Base-by-base conservation (phyloP, 1,140 invertebrate genomes). In the Linepithema humile region DNA sequence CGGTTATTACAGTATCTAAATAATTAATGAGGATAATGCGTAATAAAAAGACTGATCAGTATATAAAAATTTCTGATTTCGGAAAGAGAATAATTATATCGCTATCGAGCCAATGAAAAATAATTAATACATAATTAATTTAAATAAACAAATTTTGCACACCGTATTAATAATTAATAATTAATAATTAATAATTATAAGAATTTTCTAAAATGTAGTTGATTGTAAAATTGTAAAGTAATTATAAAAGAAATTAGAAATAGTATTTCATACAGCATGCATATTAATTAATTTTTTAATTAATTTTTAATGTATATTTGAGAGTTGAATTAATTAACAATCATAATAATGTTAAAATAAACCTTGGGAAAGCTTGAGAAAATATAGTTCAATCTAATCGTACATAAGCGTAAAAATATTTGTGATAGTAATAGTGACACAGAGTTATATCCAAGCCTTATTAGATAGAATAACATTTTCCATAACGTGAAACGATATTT, bases 1-100 rank as follows among this genome's bases (percentile, higher is more conserved):
- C 26, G 75, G 62, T 70, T 70, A 80, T 80, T 80, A 70, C 64
- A 69, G 64, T 57, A 80, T 48, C 64, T 40, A 78, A 67, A 35
- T 78, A 80, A 80, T 55, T 80, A 80, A 78, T 78, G 35, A 69
- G 35, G 64, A 15, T 69, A 70, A 78, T 78, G n/a, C n/a, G n/a
- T 69, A 55, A 80, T 9, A n/a, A 70, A 35, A 70, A 55, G 48
- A 6, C 6, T 40, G 32, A 17, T 55, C 35, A 20, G 20, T 15
- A 12, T 48, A 29, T 10, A 40, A 69, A 40, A 80, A 57, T 70
- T 40, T 32, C n/a, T 55, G 38, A 48, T 48, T n/a, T 20, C 20
- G 3, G 6, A 29, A 38, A 45, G 0, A 1, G 3, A 77, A 77
- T n/a, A 69, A 55, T 78, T 20, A 40, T 55, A 69, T 55, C 2